Evolutionary conservation across 2,797 vertebrate genomes (phyloP).

Genomic region (Clarias pachynema): DNA sequence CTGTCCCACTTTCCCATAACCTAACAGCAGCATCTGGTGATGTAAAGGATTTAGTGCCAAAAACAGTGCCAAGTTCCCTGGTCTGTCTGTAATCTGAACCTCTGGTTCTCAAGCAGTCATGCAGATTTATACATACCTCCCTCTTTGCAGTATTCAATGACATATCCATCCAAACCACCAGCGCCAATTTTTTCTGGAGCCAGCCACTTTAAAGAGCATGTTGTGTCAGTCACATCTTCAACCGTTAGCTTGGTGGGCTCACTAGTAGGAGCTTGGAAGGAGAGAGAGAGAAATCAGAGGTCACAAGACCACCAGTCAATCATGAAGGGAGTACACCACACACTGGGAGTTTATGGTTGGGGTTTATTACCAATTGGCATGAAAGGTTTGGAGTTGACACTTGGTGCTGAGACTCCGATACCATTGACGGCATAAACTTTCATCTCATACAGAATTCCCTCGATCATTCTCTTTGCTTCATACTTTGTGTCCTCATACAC

Average conservation of each 20-base stretch:
- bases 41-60: neutral
- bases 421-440: constrained; percentile 86
- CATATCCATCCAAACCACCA: constrained; percentile 87
- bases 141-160: constrained; percentile 88
- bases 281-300: neutral
- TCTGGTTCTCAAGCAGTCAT: neutral
- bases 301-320: neutral
- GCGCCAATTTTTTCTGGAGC: constrained; percentile 85
- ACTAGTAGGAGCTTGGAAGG: constrained; percentile 80
- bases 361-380: constrained; percentile 87
- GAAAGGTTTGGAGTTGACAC: constrained; percentile 86
- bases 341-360: neutral
- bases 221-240: constrained; percentile 84
- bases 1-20: neutral
- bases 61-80: neutral
- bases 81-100: neutral
- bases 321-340: neutral
- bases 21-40: no score
- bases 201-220: constrained; percentile 87
- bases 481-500: constrained; percentile 78
- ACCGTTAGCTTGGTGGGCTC: constrained; percentile 81
- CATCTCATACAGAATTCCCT: constrained; percentile 90
- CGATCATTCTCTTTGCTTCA: constrained; percentile 90
- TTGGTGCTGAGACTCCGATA: constrained; percentile 86
- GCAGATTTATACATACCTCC: constrained; percentile 73